Conservation (phyloP, 2,113 vertebrate species). For the Dermatemys mawii region DNA sequence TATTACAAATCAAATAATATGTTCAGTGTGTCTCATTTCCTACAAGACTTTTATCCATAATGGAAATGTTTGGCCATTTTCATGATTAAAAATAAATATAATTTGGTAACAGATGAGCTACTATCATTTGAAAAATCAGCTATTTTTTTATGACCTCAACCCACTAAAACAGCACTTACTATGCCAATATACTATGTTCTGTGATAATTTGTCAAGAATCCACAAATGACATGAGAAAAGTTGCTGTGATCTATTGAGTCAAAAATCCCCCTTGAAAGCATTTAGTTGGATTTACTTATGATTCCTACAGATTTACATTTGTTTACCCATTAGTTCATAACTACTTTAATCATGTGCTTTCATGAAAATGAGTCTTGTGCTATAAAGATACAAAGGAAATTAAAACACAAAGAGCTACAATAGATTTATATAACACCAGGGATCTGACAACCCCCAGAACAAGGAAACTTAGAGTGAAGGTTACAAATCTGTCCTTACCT, state of each 20-base stretch:
- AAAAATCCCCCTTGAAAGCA: background rate
- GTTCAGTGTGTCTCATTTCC: background rate
- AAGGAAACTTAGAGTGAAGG: background rate
- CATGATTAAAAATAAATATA: background rate
- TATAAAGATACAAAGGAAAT: background rate
- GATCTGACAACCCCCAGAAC: background rate
- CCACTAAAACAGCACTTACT: background rate
- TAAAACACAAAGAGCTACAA: background rate
- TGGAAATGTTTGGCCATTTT: background rate
- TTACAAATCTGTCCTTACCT: background rate
- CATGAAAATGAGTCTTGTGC: no score
- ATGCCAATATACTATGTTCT: rapidly evolving
- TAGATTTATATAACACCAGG: background rate
- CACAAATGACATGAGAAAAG: background rate
- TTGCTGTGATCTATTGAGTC: no score
- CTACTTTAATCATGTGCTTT: background rate
- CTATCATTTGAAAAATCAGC: background rate
- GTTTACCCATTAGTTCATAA: background rate
- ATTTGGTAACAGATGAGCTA: background rate
- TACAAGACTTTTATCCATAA: background rate
- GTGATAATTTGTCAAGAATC: background rate
- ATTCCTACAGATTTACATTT: background rate
- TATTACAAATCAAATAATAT: background rate
- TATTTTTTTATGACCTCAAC: background rate
- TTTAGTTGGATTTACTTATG: rapidly evolving